phyloP scores from a whole-genome alignment of 2,113 vertebrate genomes.

The Deroptyus accipitrinus region DNA sequence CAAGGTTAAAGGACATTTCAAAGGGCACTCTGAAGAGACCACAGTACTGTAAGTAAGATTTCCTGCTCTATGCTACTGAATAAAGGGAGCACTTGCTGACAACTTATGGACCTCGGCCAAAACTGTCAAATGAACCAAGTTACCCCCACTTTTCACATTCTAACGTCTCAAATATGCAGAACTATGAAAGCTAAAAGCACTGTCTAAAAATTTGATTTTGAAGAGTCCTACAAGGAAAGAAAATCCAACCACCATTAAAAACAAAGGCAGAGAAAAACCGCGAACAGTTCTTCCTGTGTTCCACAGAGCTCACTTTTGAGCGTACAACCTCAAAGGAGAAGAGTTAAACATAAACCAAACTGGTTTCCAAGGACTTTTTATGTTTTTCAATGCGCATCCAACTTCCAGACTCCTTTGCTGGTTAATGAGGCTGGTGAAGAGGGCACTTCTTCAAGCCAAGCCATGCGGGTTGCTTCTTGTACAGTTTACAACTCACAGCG shows the following conservation, averaged over 20 bases:
- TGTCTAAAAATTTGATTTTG: neutral
- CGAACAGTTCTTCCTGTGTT: accelerated
- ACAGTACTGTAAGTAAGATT: neutral
- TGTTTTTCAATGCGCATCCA: neutral
- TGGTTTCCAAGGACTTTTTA: neutral
- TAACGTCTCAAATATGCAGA: neutral
- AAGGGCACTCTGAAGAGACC: neutral
- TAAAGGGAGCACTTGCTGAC: neutral
- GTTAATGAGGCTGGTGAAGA: neutral
- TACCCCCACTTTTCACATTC: neutral
- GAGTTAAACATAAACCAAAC: neutral
- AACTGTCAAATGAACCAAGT: neutral
- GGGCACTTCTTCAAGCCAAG: neutral
- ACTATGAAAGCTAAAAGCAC: neutral
- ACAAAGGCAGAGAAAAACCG: neutral
- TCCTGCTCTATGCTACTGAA: neutral
- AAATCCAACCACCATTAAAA: neutral
- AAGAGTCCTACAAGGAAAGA: neutral
- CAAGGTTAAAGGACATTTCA: neutral
- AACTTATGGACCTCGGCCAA: neutral
- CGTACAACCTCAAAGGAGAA: neutral
- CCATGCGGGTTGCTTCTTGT: accelerated
- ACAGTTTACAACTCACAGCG: neutral
- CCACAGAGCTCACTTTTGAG: neutral
- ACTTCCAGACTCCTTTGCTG: neutral